These are phyloP conservation scores for Sebastes vulpes DNA, from an alignment of 2,797 vertebrate genomes.

Conservation along the genomic window DNA sequence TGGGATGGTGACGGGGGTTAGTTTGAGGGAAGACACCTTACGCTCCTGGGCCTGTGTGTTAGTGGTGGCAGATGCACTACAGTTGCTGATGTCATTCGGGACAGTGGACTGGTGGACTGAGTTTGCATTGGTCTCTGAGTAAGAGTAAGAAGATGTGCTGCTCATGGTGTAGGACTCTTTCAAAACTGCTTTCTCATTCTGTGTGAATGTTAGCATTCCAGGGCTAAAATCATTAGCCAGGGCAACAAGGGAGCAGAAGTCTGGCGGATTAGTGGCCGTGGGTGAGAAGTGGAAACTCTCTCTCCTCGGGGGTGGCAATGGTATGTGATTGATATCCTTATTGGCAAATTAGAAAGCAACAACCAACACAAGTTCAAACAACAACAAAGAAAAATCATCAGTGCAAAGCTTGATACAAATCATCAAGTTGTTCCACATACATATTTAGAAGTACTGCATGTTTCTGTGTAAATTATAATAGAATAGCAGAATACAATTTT, in stretches of 20 bases:
- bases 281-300: slow-evolving; percentile 87
- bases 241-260: slow-evolving; percentile 73
- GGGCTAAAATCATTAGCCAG: slow-evolving; percentile 78
- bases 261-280: slow-evolving; percentile 78
- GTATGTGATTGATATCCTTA: slow-evolving; percentile 87
- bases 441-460: neutral
- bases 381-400: slow-evolving; percentile 41
- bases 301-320: slow-evolving; percentile 90
- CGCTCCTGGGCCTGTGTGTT: slow-evolving; percentile 86
- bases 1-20: slow-evolving; percentile 86
- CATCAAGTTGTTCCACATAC: neutral
- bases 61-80: slow-evolving; percentile 43
- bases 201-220: slow-evolving; percentile 62
- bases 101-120: slow-evolving; percentile 67
- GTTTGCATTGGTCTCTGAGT: slow-evolving; percentile 82
- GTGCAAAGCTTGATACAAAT: slow-evolving; percentile 25
- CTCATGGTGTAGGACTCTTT: slow-evolving; percentile 84
- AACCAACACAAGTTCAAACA: slow-evolving; percentile 82
- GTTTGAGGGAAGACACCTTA: slow-evolving; percentile 90
- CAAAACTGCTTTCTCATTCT: slow-evolving; percentile 74
- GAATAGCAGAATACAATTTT: neutral
- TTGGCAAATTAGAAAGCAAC: slow-evolving; percentile 81
- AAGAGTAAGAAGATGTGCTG: slow-evolving; percentile 87
- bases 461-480: neutral
- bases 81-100: slow-evolving; percentile 25